phyloP scores from a whole-genome alignment of 1,140 invertebrate species.

The Sminthurinus signatus region DNA sequence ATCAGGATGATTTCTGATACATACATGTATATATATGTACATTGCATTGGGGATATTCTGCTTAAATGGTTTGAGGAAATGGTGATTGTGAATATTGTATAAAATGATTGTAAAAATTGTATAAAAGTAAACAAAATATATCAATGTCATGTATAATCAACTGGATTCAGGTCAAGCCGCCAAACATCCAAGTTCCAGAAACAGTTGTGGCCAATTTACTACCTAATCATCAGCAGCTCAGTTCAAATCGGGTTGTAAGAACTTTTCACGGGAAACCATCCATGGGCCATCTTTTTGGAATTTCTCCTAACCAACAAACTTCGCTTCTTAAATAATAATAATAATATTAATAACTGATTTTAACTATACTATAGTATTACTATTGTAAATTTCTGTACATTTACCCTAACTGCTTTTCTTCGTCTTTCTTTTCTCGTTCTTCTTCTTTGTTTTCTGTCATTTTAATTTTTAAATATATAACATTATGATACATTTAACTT shows the following conservation, averaged over 20 bases:
- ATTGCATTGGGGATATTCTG: too few species aligned
- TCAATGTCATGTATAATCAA: slow-evolving; percentile 3
- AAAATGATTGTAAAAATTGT: too few species aligned
- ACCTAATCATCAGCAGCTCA: slow-evolving; percentile 29
- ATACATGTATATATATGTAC: too few species aligned
- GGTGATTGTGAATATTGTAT: too few species aligned
- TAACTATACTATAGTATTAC: neutral
- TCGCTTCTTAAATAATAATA: neutral
- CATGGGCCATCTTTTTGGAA: slow-evolving; percentile 40
- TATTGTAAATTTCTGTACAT: too few species aligned
- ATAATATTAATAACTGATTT: neutral
- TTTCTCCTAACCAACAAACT: neutral
- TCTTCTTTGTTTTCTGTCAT: too few species aligned
- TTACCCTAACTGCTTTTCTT: too few species aligned
- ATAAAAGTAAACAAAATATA: neutral
- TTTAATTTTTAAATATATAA: too few species aligned
- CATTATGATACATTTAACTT: too few species aligned
- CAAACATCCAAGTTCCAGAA: slow-evolving; percentile 25
- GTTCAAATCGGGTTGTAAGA: slow-evolving; percentile 35
- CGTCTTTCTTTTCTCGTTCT: too few species aligned
- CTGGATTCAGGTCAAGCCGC: slow-evolving; percentile 31
- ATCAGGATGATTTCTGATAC: too few species aligned
- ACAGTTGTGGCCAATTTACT: slow-evolving; percentile 39
- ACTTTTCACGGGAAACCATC: slow-evolving; percentile 40
- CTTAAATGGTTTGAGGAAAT: too few species aligned